These are phyloP conservation scores for Erynnis tages DNA, from an alignment of 2,888 invertebrate species.

Conservation along the genomic window DNA sequence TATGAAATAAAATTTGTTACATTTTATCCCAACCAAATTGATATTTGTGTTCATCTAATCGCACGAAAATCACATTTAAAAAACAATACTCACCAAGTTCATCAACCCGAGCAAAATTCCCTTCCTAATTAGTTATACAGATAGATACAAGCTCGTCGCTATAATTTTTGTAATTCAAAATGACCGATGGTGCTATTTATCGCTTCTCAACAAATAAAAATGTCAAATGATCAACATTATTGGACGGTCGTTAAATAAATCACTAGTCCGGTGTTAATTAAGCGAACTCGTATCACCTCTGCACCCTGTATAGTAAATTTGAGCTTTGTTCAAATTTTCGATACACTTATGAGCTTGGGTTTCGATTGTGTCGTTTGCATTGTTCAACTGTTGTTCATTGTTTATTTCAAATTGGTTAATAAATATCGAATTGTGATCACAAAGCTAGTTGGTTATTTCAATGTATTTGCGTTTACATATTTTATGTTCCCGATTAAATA, in stretches of 20 bases:
- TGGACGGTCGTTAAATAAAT: conserved; percentile 28
- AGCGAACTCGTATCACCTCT: conserved; percentile 4
- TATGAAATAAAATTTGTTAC: too few relatives aligned
- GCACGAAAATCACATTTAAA: too few relatives aligned
- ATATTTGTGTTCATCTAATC: too few relatives aligned
- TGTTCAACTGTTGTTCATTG: too few relatives aligned
- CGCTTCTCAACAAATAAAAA: conserved; percentile 32
- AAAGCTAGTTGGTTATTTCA: too few relatives aligned
- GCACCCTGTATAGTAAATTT: neutral
- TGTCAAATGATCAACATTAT: conserved; percentile 30
- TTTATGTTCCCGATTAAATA: too few relatives aligned
- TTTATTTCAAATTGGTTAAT: too few relatives aligned
- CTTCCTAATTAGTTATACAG: conserved; percentile 5
- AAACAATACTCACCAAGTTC: neutral
- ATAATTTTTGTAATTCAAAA: conserved; percentile 27
- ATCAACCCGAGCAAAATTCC: neutral
- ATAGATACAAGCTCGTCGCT: conserved; percentile 26
- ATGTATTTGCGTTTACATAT: too few relatives aligned
- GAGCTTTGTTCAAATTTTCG: neutral
- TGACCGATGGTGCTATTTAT: conserved; percentile 34
- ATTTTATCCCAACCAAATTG: too few relatives aligned
- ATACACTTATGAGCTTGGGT: neutral
- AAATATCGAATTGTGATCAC: too few relatives aligned
- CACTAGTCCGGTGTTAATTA: conserved; percentile 23
- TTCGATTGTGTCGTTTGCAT: too few relatives aligned